phyloP scores from a whole-genome alignment of 2,888 invertebrate genomes.

The Caradrina clavipalpis region DNA sequence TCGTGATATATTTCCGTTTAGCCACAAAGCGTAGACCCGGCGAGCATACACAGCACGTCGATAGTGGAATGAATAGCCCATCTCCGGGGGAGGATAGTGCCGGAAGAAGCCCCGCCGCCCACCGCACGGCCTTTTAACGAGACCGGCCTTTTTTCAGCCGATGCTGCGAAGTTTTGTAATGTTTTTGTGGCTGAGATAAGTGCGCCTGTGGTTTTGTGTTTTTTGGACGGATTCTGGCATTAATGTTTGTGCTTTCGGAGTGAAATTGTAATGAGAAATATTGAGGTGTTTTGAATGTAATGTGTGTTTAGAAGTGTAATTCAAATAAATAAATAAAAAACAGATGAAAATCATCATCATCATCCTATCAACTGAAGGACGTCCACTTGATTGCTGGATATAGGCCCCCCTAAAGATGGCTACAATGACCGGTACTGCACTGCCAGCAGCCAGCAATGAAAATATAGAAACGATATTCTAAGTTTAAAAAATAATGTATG shows the following conservation, averaged over 20 bases:
- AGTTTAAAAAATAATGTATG: too few species aligned
- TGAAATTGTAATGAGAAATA: neutral
- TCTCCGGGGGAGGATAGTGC: constrained; percentile 81
- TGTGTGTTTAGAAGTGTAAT: too few species aligned
- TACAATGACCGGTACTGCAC: too few species aligned
- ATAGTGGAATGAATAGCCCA: constrained; percentile 83
- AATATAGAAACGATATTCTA: neutral
- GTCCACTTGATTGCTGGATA: too few species aligned
- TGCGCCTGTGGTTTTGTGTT: constrained; percentile 48
- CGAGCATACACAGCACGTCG: constrained; percentile 70
- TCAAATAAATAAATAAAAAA: too few species aligned
- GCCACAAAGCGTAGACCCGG: constrained; percentile 61
- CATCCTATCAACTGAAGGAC: too few species aligned
- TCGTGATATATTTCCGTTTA: constrained; percentile 65
- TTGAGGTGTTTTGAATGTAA: neutral
- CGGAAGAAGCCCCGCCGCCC: constrained; percentile 75
- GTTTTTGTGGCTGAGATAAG: constrained; percentile 60
- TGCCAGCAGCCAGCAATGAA: too few species aligned
- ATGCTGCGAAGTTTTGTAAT: constrained; percentile 62
- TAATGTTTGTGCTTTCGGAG: constrained; percentile 20
- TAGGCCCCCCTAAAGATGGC: too few species aligned
- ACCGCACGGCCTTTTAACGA: constrained; percentile 77
- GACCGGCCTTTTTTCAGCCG: constrained; percentile 73
- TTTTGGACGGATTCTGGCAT: constrained; percentile 27
- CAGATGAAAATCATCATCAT: too few species aligned